Evolutionary conservation across 1,140 invertebrate species (phyloP), one percentile per base, ranked within the genome.

Genomic region (Drosophila setifemur): DNA sequence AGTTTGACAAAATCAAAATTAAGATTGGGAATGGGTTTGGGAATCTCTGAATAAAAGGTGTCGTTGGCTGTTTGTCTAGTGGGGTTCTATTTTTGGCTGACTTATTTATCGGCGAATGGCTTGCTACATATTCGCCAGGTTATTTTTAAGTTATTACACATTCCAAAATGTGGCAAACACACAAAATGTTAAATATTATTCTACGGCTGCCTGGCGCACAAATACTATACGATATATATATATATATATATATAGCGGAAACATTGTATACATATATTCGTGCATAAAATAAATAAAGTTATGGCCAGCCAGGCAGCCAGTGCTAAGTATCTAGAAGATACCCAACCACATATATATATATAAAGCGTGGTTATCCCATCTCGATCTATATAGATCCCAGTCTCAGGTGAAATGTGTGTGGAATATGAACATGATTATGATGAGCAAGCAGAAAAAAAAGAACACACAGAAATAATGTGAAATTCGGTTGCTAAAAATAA

Each of bases 401-500:
- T 53, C 79, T 77, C 81, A 86, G 81, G 81, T 86, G 81, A 86
- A 86, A 58, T 81, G 81, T 76, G 81, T 86, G 81, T 86, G 81
- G 81, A 86, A 86, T 63, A 86, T 72, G 81, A 75, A 79, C 60
- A 86, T 79, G 75, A 86, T 86, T 75, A 85, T 85, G 79, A 85
- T 85, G 79, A 85, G 73, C 77, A 73, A 44, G 49, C 14, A 23
- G 52, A 33, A 28, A 61, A 61, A 60, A 73, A 57, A 57, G 14
- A n/a, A n/a, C n/a, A n/a, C n/a, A 40, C 53, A 57, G 37, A 77
- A 69, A 64, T 40, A 82, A 76, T 54, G 35, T 52, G 58, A 77
- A 86, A 75, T 79, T 81, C 61, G 66, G 72, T 76, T 86, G 81
- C 81, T 86, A 86, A 86, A 86, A 86, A 86, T 86, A 86, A 86